Percentiles rank a stretch among this genome's conserved stretches.
These are phyloP conservation scores for Serinus canaria DNA, from an alignment of 2,113 vertebrate genomes.

Conservation along the genomic window DNA sequence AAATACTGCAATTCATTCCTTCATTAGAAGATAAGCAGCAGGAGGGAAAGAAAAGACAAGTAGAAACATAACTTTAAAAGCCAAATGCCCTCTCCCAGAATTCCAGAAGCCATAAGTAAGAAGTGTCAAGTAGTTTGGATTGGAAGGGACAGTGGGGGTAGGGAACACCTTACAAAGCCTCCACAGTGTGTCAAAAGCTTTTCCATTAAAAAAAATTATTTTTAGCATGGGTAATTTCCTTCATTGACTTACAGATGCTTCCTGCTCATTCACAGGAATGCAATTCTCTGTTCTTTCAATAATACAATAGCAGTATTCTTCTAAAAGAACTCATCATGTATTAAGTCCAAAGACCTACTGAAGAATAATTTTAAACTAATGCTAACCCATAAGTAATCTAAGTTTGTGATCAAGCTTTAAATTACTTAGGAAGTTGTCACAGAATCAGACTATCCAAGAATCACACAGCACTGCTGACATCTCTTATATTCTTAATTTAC, in stretches of 20 bases:
- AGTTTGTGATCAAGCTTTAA: background rate
- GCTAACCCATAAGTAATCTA: background rate
- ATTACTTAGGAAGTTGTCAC: background rate
- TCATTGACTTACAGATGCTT: background rate
- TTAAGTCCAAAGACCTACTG: background rate
- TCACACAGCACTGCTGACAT: background rate
- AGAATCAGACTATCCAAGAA: background rate
- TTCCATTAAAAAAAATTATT: background rate
- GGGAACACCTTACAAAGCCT: background rate
- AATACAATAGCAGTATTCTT: background rate
- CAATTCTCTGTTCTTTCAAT: background rate
- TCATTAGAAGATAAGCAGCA: background rate
- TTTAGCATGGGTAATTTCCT: background rate
- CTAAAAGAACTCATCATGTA: background rate
- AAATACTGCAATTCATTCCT: background rate
- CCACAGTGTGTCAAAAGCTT: background rate
- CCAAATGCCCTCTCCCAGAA: background rate
- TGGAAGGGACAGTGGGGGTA: too few relatives aligned
- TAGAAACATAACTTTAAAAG: background rate
- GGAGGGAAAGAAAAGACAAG: background rate
- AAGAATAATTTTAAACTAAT: background rate
- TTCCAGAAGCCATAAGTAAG: background rate
- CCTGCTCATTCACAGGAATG: background rate
- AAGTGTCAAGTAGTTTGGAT: background rate
- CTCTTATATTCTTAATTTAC: background rate